phyloP scores from a whole-genome alignment of 2,797 vertebrate species.

The Loriculus beryllinus region DNA sequence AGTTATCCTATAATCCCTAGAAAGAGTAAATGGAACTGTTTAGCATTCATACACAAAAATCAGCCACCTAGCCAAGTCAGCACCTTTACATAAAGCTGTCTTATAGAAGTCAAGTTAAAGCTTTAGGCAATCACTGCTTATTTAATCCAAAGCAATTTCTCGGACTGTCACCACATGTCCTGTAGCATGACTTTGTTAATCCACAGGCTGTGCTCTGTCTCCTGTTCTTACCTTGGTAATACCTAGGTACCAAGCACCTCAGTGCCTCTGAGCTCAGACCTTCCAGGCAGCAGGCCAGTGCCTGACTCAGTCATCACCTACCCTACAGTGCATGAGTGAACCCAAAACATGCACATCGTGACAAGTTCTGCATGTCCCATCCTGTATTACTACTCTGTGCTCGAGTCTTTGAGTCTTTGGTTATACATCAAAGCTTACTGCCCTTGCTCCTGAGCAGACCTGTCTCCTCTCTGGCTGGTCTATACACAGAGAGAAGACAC shows the following conservation, averaged over 20 bases:
- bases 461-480: not conserved
- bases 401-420: fast-evolving
- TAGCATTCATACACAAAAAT: not conserved
- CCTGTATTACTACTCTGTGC: not conserved
- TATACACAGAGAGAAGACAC: not conserved
- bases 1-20: not conserved
- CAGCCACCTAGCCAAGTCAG: not conserved
- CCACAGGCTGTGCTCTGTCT: not conserved
- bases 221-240: not conserved
- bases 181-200: not conserved
- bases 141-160: not conserved
- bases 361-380: not conserved
- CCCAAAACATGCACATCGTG: not conserved
- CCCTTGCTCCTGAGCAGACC: not conserved
- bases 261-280: not conserved
- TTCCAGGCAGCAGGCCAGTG: not conserved
- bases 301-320: not conserved
- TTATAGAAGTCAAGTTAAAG: not conserved
- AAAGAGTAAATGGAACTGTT: not conserved
- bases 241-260: not conserved
- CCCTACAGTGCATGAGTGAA: not conserved
- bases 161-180: not conserved
- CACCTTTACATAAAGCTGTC: not conserved
- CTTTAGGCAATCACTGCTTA: not conserved
- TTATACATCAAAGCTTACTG: not conserved